Base-by-base conservation (phyloP, 1,140 invertebrate species). In the Drosophila virilis region DNA sequence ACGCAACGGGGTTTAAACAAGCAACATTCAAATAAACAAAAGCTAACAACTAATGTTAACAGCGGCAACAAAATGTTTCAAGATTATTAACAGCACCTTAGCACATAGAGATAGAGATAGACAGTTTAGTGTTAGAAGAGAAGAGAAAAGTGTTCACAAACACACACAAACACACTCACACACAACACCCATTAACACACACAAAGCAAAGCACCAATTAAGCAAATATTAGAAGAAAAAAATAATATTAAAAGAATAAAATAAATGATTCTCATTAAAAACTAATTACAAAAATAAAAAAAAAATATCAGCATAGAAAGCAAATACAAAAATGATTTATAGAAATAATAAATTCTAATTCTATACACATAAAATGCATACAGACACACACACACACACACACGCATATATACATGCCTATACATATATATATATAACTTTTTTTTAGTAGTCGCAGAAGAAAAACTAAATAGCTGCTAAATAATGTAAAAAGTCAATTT, bases 401-500 rank as follows among this genome's bases (percentile, higher is more conserved):
- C 48, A 42, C 12, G 69, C 38, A 78, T 65, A 68, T 73, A 76
- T 77, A 77, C 60, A 65, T 45, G 66, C 51, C 22, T 60, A 67
- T 69, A 77, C 61, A 62, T 58, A 58, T 75, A 61, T 45, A 54
- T 61, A 45, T 64, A 10, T 55, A 67, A 55, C 43, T 48, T 67
- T 70, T 62, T 40, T 48, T 28, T 70, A 9, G 37, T 22, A 38
- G 33, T 46, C 13, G 43, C 37, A 61, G 40, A 52, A 42, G 33
- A 40, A 51, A 45, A 51, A 45, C 38, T 43, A 55, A 65, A 57
- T 43, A 66, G 46, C 45, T 62, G 54, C 52, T 38, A 43, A 37
- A 50, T 74, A 61, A 15, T 85, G 81, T 85, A 85, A 86, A 86
- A 85, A 85, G 82, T 85, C 81, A 85, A 85, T 85, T 85, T 85